phyloP scores from a whole-genome alignment of 2,797 vertebrate species.

The Odontamblyopus lacepedii region DNA sequence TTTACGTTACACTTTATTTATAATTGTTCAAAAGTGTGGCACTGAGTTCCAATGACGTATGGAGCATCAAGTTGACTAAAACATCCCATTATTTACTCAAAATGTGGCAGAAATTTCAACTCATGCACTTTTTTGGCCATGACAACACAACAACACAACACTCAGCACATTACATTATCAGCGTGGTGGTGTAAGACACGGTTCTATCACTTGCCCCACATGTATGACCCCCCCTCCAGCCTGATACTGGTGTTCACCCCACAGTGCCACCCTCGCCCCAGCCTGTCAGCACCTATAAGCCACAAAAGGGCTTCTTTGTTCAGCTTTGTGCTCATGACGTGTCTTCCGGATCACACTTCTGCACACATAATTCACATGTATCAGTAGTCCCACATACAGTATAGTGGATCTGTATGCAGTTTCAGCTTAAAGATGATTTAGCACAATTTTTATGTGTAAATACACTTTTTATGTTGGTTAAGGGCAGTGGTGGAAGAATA shows the following conservation, averaged over 20 bases:
- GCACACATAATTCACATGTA: slow-evolving; percentile 67
- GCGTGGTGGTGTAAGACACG: slow-evolving; percentile 15
- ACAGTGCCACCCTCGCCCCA: slow-evolving; percentile 72
- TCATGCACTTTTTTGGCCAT: slow-evolving; percentile 8
- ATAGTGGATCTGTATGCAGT: neutral
- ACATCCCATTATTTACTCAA: neutral
- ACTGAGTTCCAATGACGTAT: slow-evolving; percentile 64
- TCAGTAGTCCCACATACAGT: neutral
- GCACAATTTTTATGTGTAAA: too few species aligned
- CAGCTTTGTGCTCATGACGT: slow-evolving; percentile 64
- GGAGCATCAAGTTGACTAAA: slow-evolving; percentile 32
- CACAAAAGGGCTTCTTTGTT: slow-evolving; percentile 81
- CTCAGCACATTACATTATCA: neutral
- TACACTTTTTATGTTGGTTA: too few species aligned
- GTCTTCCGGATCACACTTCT: slow-evolving; percentile 67
- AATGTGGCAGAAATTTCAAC: slow-evolving; percentile 23
- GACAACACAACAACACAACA: neutral
- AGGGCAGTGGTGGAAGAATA: too few species aligned
- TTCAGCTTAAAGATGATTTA: too few species aligned
- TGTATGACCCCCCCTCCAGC: slow-evolving; percentile 60
- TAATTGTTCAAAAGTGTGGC: slow-evolving; percentile 33
- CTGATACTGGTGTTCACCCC: slow-evolving; percentile 67
- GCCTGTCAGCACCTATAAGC: slow-evolving; percentile 84
- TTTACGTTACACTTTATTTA: too few species aligned
- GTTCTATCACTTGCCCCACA: slow-evolving; percentile 49